Base-by-base conservation (phyloP, 2,888 invertebrate species). In the Dynastes tityus region DNA sequence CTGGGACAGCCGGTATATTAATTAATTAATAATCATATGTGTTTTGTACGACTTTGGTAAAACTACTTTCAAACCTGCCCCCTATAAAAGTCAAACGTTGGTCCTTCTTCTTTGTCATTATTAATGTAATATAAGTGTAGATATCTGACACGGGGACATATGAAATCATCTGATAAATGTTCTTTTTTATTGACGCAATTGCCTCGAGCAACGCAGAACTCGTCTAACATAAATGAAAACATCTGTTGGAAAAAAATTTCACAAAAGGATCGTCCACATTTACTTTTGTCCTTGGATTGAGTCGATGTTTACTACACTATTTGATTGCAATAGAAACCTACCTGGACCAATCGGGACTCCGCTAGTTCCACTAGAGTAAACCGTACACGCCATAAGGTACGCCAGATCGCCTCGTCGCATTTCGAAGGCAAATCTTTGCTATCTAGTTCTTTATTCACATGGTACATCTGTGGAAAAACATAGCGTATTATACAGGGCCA, bases 191-290 rank as follows among this genome's bases (percentile, higher is more conserved):
- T 61, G 29, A 64, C 37, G 64, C 27, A 64, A 64, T 64, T n/a
- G 32, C 64, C 32, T 29, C 29, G n/a, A 13, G 53, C 61, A 22
- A 27, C 22, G 5, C 6, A 29, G 8, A 49, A 68, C 49, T 68
- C 49, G 22, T 65, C 65, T 65, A 65, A 55, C 16, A n/a, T 55
- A 65, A 55, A n/a, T 29, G 40, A 73, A 73, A 63, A 74, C 58
- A 74, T 40, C 45, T 55, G 61, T 73, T 73, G 29, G 71, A 9
- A 29, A 71, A 71, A 53, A 71, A 53, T 68, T 65, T 65, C 40
- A 68, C 68, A 68, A 68, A 68, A 51, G 68, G 16, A 68, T 65
- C 40, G 40, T 40, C 65, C 40, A 45, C 65, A 45, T 67, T 67
- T 67, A 67, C 65, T 67, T 67, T 49, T 8, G 49, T 68, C 68